These are phyloP conservation scores for Muscicapa adusta DNA, from an alignment of 2,113 vertebrate species.

Conservation along the genomic window DNA sequence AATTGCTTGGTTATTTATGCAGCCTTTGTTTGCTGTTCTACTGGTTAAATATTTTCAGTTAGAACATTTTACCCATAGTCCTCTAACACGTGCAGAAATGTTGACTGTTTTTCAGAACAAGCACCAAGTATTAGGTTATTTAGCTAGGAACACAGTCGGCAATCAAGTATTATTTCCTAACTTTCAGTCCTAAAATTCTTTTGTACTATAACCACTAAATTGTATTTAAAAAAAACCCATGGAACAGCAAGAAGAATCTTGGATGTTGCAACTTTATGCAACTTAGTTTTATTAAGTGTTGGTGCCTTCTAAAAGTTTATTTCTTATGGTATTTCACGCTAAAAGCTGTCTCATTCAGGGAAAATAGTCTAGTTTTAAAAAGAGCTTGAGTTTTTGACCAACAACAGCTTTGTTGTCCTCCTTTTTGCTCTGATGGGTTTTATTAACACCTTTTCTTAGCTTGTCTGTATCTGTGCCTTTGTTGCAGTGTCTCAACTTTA, in stretches of 20 bases:
- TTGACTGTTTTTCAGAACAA: not conserved
- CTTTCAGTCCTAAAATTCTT: not conserved
- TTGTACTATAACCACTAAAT: not conserved
- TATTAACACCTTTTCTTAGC: not conserved
- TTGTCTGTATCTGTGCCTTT: not conserved
- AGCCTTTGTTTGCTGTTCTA: not conserved
- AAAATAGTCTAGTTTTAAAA: not conserved
- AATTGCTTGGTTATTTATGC: not conserved
- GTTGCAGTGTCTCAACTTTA: not conserved
- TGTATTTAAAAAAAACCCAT: not conserved
- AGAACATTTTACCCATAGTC: not conserved
- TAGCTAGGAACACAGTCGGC: not conserved
- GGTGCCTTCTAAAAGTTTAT: not conserved
- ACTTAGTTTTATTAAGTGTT: not conserved
- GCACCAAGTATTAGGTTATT: not conserved
- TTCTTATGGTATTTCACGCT: not conserved
- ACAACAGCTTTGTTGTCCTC: not conserved
- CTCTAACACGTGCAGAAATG: not conserved
- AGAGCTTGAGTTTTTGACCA: not conserved
- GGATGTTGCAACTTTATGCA: not conserved
- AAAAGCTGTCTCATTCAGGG: not conserved
- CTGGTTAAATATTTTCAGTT: not conserved
- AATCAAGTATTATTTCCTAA: not conserved
- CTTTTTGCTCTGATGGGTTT: not conserved
- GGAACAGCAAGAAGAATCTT: not conserved